phyloP scores from a whole-genome alignment of 2,888 invertebrate genomes.

The Thyatira batis region DNA sequence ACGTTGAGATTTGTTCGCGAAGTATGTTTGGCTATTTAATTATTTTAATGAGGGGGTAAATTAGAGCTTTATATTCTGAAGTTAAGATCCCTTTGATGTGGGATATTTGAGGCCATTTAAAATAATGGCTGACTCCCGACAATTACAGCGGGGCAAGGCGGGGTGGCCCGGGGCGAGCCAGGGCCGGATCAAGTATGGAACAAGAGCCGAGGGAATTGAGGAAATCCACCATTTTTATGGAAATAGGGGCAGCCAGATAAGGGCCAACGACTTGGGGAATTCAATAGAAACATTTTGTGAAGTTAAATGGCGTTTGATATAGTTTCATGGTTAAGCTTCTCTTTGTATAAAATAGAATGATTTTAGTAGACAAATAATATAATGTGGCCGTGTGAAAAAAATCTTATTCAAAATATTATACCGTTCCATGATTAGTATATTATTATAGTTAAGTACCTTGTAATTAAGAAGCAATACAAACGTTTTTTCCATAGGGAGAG shows the following conservation, averaged over 20 bases:
- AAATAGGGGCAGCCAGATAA: background rate
- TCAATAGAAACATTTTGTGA: background rate
- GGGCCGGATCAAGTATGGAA: background rate
- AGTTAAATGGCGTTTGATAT: background rate
- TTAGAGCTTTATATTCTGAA: slow-evolving; percentile 3
- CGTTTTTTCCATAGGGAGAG: no score
- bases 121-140: background rate
- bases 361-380: no score
- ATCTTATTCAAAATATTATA: no score
- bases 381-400: no score
- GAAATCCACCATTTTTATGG: background rate
- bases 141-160: background rate
- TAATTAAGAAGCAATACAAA: no score
- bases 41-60: slow-evolving; percentile 21
- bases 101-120: background rate
- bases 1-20: slow-evolving; percentile 15
- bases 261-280: background rate
- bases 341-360: no score
- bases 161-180: background rate
- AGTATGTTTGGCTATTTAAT: slow-evolving; percentile 24
- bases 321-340: background rate
- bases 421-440: no score
- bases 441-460: no score
- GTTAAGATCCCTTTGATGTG: slow-evolving; percentile 1
- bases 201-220: background rate